phyloP scores from a whole-genome alignment of 2,797 vertebrate genomes.

The Hemibagrus guttatus region DNA sequence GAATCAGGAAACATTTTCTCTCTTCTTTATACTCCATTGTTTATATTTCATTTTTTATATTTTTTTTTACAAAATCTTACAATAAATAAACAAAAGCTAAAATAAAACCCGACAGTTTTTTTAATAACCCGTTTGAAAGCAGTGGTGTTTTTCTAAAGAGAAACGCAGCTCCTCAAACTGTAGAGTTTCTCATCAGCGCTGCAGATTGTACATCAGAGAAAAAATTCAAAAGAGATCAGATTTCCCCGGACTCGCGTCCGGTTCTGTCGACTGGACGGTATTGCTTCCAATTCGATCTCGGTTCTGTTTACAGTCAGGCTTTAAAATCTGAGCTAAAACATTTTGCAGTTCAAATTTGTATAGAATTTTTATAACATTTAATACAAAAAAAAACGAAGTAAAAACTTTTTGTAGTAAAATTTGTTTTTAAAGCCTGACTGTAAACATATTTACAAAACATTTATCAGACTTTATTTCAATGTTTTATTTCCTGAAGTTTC shows the following conservation, averaged over 20 bases:
- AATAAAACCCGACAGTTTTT: background rate
- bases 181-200: slow-evolving; percentile 31
- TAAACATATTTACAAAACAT: background rate
- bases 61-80: background rate
- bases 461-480: background rate
- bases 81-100: background rate
- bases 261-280: background rate
- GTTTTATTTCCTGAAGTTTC: background rate
- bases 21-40: background rate
- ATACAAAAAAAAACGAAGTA: background rate
- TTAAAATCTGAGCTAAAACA: background rate
- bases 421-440: background rate
- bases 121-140: slow-evolving; percentile 36
- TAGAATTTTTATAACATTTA: background rate
- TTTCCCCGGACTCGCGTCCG: no score
- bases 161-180: slow-evolving; percentile 25
- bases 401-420: background rate
- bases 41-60: background rate
- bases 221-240: background rate
- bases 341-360: background rate
- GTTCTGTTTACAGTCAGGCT: background rate
- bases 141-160: slow-evolving; percentile 26
- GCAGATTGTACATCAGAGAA: slow-evolving; percentile 6
- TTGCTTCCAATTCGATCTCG: background rate
- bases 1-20: no score